Percentiles rank a stretch among this genome's conserved stretches.
phyloP scores from a whole-genome alignment of 1,140 invertebrate species.

The Rhopalosiphum maidis region DNA sequence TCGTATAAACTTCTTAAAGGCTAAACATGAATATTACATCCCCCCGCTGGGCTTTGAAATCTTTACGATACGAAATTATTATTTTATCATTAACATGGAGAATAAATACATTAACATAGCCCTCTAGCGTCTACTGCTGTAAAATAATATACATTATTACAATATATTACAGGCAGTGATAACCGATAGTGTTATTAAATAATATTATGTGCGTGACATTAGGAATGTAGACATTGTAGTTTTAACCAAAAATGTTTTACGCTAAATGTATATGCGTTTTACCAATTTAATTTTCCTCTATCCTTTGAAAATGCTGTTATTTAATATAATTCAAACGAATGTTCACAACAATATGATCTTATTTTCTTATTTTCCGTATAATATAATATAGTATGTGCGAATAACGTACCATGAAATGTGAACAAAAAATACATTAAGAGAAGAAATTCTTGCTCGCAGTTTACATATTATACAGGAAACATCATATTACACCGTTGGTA shows the following conservation, averaged over 20 bases:
- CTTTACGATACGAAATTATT: neutral
- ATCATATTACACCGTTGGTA: neutral
- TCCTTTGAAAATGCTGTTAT: neutral
- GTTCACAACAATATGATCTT: neutral
- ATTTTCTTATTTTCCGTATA: neutral
- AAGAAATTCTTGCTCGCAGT: neutral
- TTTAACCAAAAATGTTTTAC: neutral
- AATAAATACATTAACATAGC: neutral
- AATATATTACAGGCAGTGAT: too few relatives aligned
- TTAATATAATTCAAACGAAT: neutral
- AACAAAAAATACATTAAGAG: neutral
- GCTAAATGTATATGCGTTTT: neutral
- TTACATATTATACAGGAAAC: neutral
- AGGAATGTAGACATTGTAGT: neutral
- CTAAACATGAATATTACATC: neutral
- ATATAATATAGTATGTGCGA: neutral
- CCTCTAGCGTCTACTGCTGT: neutral
- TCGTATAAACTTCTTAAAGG: neutral
- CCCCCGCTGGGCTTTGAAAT: neutral
- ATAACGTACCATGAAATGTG: neutral
- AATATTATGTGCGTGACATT: neutral
- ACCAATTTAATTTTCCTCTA: neutral
- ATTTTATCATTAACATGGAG: neutral
- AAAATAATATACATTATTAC: neutral
- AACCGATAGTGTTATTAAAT: neutral